Conservation (phyloP, 1,140 invertebrate genomes). For the Acromyrmex echinatior region DNA sequence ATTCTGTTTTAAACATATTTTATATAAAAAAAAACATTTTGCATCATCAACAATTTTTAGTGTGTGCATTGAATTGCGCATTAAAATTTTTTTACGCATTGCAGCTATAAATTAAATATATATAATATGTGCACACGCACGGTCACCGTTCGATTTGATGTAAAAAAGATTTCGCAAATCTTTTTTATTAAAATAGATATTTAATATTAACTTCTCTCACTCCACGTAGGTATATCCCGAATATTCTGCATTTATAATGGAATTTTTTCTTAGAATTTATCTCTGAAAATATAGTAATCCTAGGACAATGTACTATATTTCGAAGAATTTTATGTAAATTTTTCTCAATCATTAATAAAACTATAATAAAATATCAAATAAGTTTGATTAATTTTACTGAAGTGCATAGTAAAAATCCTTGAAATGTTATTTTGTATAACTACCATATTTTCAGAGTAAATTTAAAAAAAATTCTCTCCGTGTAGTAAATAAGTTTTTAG, state of each 20-base stretch:
- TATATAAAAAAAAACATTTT: not conserved
- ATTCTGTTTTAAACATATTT: constrained; percentile 18
- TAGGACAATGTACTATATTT: no score
- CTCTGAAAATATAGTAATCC: no score
- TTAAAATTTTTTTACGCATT: constrained; percentile 15
- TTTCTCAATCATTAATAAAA: no score
- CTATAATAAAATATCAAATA: no score
- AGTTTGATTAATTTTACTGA: no score
- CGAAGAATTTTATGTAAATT: no score
- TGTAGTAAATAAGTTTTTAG: not conserved
- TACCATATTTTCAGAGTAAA: no score
- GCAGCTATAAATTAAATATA: not conserved
- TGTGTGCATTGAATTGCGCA: not conserved
- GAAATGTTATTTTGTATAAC: no score
- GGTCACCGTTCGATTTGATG: not conserved
- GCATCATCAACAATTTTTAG: not conserved
- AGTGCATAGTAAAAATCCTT: no score
- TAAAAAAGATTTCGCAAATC: not conserved
- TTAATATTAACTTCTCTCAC: not conserved
- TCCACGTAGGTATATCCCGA: not conserved
- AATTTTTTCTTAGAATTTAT: no score
- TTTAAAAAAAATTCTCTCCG: no score
- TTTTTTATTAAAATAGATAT: not conserved
- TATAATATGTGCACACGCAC: not conserved
- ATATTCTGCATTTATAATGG: not conserved